A percentile compares a stretch with the other conserved stretches of the same genome.
phyloP scores from a whole-genome alignment of 2,888 invertebrate species.

The Lepeophtheirus nordmannii region DNA sequence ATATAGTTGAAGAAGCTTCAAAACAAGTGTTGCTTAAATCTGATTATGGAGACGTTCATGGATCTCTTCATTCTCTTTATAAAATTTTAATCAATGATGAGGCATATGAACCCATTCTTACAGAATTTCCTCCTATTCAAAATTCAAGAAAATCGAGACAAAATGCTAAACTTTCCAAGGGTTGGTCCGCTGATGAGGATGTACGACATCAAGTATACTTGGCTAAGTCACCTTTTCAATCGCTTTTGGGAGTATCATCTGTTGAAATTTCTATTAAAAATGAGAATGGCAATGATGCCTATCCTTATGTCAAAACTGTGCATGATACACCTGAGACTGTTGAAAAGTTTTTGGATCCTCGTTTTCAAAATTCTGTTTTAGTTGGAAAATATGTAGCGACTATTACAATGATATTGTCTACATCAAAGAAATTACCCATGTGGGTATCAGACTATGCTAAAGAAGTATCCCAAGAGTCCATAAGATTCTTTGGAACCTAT shows the following conservation, averaged over 20 bases:
- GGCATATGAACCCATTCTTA: neutral
- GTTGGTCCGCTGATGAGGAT: neutral
- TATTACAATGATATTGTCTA: slow-evolving; percentile 1
- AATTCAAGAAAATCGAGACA: neutral
- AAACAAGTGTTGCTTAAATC: neutral
- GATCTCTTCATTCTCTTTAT: neutral
- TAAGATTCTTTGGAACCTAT: neutral
- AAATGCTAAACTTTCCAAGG: neutral
- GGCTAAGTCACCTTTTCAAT: neutral
- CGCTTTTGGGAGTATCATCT: slow-evolving; percentile 1
- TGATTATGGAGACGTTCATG: neutral
- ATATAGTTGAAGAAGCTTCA: slow-evolving; percentile 3
- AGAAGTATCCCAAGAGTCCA: neutral
- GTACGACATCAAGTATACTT: neutral
- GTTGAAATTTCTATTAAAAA: slow-evolving; percentile 14
- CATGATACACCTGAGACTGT: neutral
- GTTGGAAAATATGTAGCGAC: slow-evolving; percentile 6
- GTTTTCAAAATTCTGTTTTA: slow-evolving; percentile 2
- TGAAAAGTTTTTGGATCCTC: slow-evolving; percentile 5
- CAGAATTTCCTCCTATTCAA: neutral
- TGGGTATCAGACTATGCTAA: slow-evolving; percentile 9
- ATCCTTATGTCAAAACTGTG: neutral
- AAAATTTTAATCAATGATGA: neutral
- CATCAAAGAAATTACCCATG: slow-evolving; percentile 2
- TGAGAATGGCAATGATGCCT: neutral